Conservation (phyloP, 1,140 invertebrate species). For the Pseudomyrmex sp. region DNA sequence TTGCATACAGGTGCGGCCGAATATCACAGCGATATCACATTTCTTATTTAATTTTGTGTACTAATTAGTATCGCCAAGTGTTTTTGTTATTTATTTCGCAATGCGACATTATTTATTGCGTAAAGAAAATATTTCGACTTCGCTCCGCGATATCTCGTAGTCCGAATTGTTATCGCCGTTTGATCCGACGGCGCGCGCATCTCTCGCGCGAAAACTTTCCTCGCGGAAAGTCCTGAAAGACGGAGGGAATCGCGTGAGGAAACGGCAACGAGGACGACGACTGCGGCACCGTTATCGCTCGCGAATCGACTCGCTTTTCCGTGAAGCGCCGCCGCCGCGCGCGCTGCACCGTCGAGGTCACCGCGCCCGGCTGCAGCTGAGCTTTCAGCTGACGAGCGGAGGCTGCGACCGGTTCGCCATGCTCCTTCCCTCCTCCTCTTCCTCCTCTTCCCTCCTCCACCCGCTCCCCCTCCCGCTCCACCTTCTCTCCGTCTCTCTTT, state of each 20-base stretch:
- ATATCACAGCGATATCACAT: no score
- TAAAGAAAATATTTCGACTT: not conserved
- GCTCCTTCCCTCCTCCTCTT: constrained; percentile 64
- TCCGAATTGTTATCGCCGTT: not conserved
- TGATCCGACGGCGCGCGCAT: not conserved
- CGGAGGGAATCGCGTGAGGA: constrained; percentile 5
- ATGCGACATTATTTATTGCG: not conserved
- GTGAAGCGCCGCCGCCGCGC: constrained; percentile 61
- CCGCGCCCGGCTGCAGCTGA: constrained; percentile 77
- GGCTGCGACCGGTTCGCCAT: constrained; percentile 78
- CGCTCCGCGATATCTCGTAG: not conserved
- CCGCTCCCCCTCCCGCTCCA: not conserved
- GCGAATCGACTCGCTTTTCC: constrained; percentile 72
- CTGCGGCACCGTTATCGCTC: constrained; percentile 71
- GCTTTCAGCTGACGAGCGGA: constrained; percentile 78
- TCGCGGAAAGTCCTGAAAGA: not conserved
- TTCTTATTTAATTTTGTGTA: no score
- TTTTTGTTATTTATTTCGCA: not conserved
- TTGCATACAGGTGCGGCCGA: no score
- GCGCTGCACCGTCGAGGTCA: constrained; percentile 67
- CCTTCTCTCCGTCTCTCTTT: not conserved
- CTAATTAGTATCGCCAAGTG: no score
- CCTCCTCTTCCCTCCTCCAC: not conserved
- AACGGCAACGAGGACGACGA: constrained; percentile 43
- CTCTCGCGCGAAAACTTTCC: not conserved